Base-by-base conservation (phyloP, 2,797 vertebrate species). In the Acropternis orthonyx region DNA sequence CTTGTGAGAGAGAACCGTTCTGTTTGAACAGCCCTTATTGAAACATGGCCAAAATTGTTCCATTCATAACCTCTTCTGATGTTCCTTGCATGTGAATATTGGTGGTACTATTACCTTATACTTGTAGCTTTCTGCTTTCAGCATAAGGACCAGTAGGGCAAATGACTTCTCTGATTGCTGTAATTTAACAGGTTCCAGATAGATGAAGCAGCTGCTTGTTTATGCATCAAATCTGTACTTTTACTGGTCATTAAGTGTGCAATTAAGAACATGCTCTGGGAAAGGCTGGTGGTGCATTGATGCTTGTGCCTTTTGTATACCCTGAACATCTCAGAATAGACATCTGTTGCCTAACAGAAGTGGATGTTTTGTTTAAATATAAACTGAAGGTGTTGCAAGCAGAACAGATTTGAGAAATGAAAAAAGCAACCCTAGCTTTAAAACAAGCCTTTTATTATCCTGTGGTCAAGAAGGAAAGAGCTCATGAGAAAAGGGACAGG, bases 121-220 rank as follows among this genome's bases (percentile, higher is more conserved):
- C 92, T 92, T 77, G 69, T 12, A 54, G 46, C 68, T 94, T 52
- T 78, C 86, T 94, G 75, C 41, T 91, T 94, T 93, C 80, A 32
- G 12, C n/a, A 18, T 49, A 72, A 89, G 72, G 81, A 96, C 68
- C 95, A 80, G 67, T 36, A 49, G 66, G 89, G 62, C 92, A 92
- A 89, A 85, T 85, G 92, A 92, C 61, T 91, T 92, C 46, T 90
- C 34, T 95, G 93, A 89, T 96, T 95, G 94, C 61, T 87, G 12
- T 88, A 80, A 83, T 95, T 91, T 88, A 95, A 91, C 96, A 89
- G 49, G 69, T 92, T 95, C 77, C 21, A 72, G 82, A 76, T 34
- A 96, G 66, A 80, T 48, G 85, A 94, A 93, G 77, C 88, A 96
- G 87, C 52, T 95, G 73, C 92, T 96, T 97, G 95, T 96, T 98